A percentile compares a stretch with the other conserved stretches of the same genome.
Evolutionary conservation across 2,113 vertebrate species (phyloP).

Genomic region (Collichthys lucidus): DNA sequence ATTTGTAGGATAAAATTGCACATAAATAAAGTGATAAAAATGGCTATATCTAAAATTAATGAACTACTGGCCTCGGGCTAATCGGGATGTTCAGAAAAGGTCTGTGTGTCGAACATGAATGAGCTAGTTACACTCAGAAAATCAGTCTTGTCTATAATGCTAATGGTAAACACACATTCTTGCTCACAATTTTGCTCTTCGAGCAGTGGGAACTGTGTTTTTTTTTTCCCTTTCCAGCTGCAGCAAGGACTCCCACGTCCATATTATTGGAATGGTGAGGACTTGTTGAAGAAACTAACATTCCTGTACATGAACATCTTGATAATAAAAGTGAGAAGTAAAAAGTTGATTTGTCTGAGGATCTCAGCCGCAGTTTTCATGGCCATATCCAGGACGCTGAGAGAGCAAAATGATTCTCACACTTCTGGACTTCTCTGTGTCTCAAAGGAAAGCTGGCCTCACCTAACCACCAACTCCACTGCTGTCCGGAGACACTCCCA

Average conservation of each 20-base stretch:
- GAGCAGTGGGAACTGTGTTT: neutral
- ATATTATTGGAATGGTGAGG: constrained; percentile 22
- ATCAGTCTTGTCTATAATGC: neutral
- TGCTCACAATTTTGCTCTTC: neutral
- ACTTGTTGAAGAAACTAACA: constrained; percentile 3
- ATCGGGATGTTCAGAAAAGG: neutral
- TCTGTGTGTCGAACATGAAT: constrained; percentile 12
- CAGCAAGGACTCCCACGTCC: constrained; percentile 12
- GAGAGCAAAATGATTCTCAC: constrained; percentile 10
- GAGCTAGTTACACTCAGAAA: constrained; percentile 18
- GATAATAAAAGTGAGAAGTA: constrained; percentile 18
- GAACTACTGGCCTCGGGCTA: neutral
- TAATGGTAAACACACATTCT: constrained; percentile 10
- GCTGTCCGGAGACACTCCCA: constrained; percentile 14
- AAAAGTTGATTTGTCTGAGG: constrained; percentile 16
- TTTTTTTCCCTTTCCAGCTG: constrained; percentile 24
- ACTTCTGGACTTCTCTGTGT: constrained; percentile 5
- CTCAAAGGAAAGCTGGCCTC: neutral
- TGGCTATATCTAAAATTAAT: constrained; percentile 1
- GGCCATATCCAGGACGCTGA: constrained; percentile 1
- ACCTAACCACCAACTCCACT: neutral
- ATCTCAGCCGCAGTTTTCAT: constrained; percentile 30
- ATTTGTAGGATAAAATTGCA: constrained; percentile 21
- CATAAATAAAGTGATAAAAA: constrained; percentile 28
- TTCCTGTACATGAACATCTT: neutral